Percentiles rank a stretch among this genome's conserved stretches.
phyloP scores from a whole-genome alignment of 2,113 vertebrate species.

The Herpetotheres cachinnans region DNA sequence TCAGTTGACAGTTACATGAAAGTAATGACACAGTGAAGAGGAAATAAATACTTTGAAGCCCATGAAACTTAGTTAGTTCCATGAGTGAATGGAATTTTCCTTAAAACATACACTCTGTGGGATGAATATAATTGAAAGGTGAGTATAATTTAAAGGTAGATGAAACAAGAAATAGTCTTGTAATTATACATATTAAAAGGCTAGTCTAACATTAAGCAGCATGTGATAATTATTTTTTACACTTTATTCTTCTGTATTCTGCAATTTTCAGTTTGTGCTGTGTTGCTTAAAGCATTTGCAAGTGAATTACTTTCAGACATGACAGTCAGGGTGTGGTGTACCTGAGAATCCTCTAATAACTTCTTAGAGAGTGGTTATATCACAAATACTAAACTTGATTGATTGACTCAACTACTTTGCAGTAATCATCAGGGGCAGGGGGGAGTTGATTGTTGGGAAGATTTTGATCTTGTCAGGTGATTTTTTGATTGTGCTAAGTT shows the following conservation, averaged over 20 bases:
- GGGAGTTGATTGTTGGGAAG: not conserved
- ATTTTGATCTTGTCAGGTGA: not conserved
- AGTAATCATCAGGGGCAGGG: not conserved
- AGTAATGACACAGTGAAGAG: constrained; percentile 55
- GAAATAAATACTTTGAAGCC: constrained; percentile 64
- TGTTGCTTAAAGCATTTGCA: not conserved
- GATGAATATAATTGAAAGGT: constrained; percentile 46
- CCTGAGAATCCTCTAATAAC: not conserved
- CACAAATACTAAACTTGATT: not conserved
- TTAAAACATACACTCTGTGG: not conserved
- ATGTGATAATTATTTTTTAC: not conserved
- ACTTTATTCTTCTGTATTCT: not conserved
- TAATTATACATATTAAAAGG: constrained; percentile 24
- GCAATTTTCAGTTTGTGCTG: not conserved
- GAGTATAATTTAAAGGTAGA: constrained; percentile 42
- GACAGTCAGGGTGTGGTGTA: not conserved
- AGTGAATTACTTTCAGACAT: not conserved
- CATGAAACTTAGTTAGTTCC: constrained; percentile 7
- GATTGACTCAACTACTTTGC: not conserved
- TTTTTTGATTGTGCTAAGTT: not conserved
- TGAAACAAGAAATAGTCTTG: constrained; percentile 15
- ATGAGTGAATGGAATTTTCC: constrained; percentile 34
- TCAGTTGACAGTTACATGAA: constrained; percentile 67
- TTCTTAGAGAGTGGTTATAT: not conserved
- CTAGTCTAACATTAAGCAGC: not conserved